Conservation (phyloP, 2,797 vertebrate genomes). For the Chromobotia macracanthus region DNA sequence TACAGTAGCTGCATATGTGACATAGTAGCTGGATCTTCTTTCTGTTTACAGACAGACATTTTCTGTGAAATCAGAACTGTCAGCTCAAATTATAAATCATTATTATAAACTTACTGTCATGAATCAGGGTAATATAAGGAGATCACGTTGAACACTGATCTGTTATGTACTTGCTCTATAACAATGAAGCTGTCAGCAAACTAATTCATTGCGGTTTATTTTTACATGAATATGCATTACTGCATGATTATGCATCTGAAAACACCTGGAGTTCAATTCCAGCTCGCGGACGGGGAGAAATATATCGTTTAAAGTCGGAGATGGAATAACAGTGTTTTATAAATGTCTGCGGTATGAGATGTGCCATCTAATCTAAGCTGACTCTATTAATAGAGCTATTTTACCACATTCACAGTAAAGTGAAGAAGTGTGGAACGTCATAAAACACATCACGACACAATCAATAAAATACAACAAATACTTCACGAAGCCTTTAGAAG, state of each 20-base stretch:
- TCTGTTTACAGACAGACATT: too few species aligned
- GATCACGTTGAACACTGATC: too few species aligned
- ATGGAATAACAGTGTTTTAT: conserved; percentile 42
- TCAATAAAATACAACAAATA: conserved; percentile 14
- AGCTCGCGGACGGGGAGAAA: conserved; percentile 37
- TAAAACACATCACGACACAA: conserved; percentile 21
- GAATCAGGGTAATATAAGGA: too few species aligned
- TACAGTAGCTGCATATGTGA: not conserved
- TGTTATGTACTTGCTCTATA: too few species aligned
- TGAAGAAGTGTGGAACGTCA: conserved; percentile 12
- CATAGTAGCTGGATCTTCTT: too few species aligned
- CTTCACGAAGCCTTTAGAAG: not conserved
- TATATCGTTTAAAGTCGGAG: conserved; percentile 34
- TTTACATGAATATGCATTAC: conserved; percentile 54
- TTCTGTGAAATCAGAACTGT: too few species aligned
- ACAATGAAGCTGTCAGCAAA: conserved; percentile 50
- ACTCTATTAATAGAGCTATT: conserved; percentile 47
- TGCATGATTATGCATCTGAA: conserved; percentile 14
- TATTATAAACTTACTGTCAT: too few species aligned
- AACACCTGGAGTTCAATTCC: conserved; percentile 10
- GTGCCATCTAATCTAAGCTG: conserved; percentile 27
- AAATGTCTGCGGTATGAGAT: conserved; percentile 41
- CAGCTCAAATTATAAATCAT: too few species aligned
- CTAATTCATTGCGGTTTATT: conserved; percentile 57
- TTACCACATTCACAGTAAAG: conserved; percentile 14